Percentiles rank a stretch among this genome's conserved stretches.
Conservation (phyloP, 2,797 vertebrate genomes). For the Myiotriccus ornatus region DNA sequence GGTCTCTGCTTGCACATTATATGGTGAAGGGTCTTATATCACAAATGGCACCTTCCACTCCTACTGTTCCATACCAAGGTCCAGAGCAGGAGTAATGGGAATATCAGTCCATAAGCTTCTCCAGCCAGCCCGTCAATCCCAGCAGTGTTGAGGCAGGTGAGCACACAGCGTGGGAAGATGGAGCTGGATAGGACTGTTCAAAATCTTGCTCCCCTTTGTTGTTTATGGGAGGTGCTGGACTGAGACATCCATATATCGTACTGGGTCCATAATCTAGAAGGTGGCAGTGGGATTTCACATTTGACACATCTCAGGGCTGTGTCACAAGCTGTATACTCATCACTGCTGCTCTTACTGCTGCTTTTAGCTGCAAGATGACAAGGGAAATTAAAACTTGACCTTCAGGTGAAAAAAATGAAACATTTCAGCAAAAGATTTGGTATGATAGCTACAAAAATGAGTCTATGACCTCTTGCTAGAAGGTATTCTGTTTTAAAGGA, state of each 20-base stretch:
- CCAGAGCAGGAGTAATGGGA: neutral
- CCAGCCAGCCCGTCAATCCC: neutral
- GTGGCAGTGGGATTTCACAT: neutral
- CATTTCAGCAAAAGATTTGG: neutral
- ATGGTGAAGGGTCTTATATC: neutral
- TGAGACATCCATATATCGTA: neutral
- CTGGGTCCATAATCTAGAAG: neutral
- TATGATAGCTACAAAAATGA: neutral
- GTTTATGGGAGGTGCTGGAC: neutral
- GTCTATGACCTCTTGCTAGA: neutral
- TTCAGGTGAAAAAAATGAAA: neutral
- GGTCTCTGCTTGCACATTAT: neutral
- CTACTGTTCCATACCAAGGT: neutral
- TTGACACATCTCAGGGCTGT: neutral
- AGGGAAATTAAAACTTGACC: neutral
- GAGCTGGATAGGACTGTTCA: neutral
- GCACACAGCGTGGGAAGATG: neutral
- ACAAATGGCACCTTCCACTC: neutral
- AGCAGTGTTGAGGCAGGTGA: neutral
- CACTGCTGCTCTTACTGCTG: neutral
- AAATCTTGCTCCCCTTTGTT: neutral
- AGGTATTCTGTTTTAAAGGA: neutral
- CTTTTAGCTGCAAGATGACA: neutral
- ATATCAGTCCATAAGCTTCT: rapidly evolving
- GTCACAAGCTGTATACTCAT: neutral